A percentile compares a stretch with the other conserved stretches of the same genome.
Conservation (phyloP, 2,113 vertebrate genomes). For the Pseudorasbora parva region DNA sequence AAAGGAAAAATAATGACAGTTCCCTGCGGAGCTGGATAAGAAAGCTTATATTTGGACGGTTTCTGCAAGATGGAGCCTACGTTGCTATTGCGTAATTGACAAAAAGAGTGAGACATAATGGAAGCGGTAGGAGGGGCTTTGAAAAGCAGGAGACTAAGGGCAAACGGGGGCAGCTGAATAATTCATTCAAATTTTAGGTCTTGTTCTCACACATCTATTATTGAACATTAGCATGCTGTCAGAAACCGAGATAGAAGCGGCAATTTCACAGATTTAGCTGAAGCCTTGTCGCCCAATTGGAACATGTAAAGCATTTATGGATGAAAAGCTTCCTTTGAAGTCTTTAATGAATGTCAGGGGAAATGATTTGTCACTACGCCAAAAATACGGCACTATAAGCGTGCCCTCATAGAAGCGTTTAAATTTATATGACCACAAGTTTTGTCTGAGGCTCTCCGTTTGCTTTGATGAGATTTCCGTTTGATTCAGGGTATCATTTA, state of each 20-base stretch:
- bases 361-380: neutral
- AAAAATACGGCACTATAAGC: neutral
- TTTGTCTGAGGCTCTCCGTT: constrained; percentile 1
- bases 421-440: constrained; percentile 1
- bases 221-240: constrained; percentile 54
- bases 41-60: constrained; percentile 39
- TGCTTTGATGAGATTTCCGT: constrained; percentile 18
- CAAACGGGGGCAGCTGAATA: constrained; percentile 40
- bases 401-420: neutral
- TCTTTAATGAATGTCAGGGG: neutral
- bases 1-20: constrained; percentile 34
- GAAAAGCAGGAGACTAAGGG: neutral
- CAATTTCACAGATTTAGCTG: constrained; percentile 19
- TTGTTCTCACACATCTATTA: constrained; percentile 51
- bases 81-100: constrained; percentile 10
- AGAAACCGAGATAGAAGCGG: constrained; percentile 33
- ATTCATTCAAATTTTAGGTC: constrained; percentile 51
- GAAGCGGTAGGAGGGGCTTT: neutral
- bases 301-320: constrained; percentile 12
- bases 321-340: constrained; percentile 13
- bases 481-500: constrained; percentile 6
- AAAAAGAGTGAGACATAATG: constrained; percentile 26
- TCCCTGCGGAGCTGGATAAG: constrained; percentile 47
- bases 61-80: constrained; percentile 2
- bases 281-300: constrained; percentile 7